These are phyloP conservation scores for Polypedilum pembai DNA, from an alignment of 1,140 invertebrate genomes.

Conservation along the genomic window DNA sequence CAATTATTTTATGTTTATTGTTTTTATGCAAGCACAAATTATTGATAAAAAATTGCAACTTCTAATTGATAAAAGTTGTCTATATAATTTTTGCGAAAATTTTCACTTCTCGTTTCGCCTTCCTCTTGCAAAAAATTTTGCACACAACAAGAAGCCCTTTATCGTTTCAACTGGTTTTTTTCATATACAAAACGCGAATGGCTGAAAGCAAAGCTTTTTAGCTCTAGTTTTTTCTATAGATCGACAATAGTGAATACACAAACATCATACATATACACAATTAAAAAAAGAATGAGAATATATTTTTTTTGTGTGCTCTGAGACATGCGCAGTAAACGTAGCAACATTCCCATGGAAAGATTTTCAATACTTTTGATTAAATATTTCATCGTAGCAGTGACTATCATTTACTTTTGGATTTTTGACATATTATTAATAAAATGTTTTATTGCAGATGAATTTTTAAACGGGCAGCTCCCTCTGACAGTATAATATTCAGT, in stretches of 20 bases:
- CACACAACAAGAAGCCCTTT: not conserved
- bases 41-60: not conserved
- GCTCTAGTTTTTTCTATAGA: conserved; percentile 15
- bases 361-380: too few species aligned
- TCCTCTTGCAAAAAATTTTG: not conserved
- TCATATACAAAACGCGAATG: conserved; percentile 12
- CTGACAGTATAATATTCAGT: too few species aligned
- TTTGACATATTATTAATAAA: too few species aligned
- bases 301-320: not conserved
- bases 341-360: too few species aligned
- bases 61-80: not conserved
- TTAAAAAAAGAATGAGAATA: conserved; percentile 13
- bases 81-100: too few species aligned
- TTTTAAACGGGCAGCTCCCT: too few species aligned
- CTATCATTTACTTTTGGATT: too few species aligned
- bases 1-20: not conserved
- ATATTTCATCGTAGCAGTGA: too few species aligned
- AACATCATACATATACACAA: not conserved
- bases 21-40: not conserved
- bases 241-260: conserved; percentile 12
- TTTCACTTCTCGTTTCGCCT: not conserved
- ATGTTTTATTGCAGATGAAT: too few species aligned
- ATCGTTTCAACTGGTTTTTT: conserved; percentile 15
- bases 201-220: conserved; percentile 9
- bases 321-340: too few species aligned